A percentile compares a stretch with the other conserved stretches of the same genome.
Conservation (phyloP, 1,140 invertebrate genomes). For the Oncopodura yosiiana region DNA sequence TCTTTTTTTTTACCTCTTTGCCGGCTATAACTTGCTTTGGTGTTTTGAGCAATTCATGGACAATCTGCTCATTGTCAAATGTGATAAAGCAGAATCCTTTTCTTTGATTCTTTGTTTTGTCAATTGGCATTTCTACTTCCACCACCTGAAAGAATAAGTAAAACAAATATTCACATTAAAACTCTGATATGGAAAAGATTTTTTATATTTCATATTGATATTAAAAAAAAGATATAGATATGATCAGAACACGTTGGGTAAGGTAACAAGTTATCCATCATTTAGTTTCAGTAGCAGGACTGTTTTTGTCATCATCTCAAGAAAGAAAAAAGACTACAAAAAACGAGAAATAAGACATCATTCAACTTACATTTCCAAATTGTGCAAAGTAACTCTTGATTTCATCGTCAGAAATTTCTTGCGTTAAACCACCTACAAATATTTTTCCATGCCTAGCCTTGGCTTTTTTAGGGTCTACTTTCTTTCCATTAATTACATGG, state of each 20-base stretch:
- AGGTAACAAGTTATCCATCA: slow-evolving; percentile 24
- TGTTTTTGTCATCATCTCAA: slow-evolving; percentile 22
- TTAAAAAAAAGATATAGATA: slow-evolving; percentile 2
- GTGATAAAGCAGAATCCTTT: slow-evolving; percentile 93
- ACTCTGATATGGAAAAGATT: neutral
- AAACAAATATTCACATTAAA: neutral
- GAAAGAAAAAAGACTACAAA: slow-evolving; percentile 4
- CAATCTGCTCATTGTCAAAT: slow-evolving; percentile 84
- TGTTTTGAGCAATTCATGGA: slow-evolving; percentile 77
- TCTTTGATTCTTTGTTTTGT: slow-evolving; percentile 89
- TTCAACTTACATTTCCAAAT: slow-evolving; percentile 69
- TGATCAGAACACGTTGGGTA: slow-evolving; percentile 25
- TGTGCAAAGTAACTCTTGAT: slow-evolving; percentile 82
- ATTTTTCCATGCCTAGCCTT: slow-evolving; percentile 88
- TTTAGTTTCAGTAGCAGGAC: slow-evolving; percentile 27
- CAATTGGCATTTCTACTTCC: slow-evolving; percentile 90
- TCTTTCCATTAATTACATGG: slow-evolving; percentile 84
- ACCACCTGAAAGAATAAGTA: slow-evolving; percentile 58
- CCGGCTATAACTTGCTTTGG: slow-evolving; percentile 85
- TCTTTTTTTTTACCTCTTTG: slow-evolving; percentile 70
- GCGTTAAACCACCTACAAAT: slow-evolving; percentile 84
- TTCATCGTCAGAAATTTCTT: slow-evolving; percentile 81
- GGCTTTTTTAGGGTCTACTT: slow-evolving; percentile 89
- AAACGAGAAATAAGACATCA: no score
- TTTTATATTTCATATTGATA: neutral